These are phyloP conservation scores for Drosophila mauritiana DNA, from an alignment of 1,140 invertebrate genomes.

Conservation along the genomic window DNA sequence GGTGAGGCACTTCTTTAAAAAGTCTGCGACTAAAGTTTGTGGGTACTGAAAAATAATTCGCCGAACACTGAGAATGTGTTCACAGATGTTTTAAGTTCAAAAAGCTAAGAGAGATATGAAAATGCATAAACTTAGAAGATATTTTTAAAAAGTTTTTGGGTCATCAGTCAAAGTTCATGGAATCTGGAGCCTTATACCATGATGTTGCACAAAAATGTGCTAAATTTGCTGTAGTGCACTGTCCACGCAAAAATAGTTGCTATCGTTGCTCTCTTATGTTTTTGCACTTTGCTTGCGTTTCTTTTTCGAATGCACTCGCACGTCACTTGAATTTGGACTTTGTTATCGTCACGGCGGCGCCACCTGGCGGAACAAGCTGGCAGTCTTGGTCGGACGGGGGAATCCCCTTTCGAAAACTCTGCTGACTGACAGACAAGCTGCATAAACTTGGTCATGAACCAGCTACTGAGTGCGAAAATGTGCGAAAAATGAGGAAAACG, in stretches of 20 bases:
- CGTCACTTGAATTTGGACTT: conserved; percentile 64
- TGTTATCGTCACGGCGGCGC: conserved; percentile 65
- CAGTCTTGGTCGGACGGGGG: conserved; percentile 26
- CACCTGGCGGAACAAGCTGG: conserved; percentile 70
- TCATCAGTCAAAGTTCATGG: not conserved
- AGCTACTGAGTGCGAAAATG: conserved; percentile 28
- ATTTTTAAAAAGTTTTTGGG: too few relatives aligned
- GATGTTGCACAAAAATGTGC: not conserved
- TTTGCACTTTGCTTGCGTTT: conserved; percentile 26
- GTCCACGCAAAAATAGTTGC: conserved; percentile 6
- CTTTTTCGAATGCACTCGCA: conserved; percentile 52
- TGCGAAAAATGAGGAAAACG: conserved; percentile 42
- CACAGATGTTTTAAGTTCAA: too few relatives aligned
- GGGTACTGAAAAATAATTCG: not conserved
- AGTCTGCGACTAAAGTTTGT: not conserved
- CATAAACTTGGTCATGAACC: conserved; percentile 63
- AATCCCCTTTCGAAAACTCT: not conserved
- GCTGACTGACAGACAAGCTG: conserved; percentile 40
- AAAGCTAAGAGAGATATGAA: too few relatives aligned
- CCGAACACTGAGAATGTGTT: not conserved
- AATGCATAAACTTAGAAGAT: too few relatives aligned
- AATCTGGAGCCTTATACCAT: not conserved
- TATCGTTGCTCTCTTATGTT: conserved; percentile 7
- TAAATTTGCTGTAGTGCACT: not conserved
- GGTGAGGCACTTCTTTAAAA: not conserved